Evolutionary conservation across 2,113 vertebrate genomes (phyloP).

Genomic region (Ceratotherium simum): DNA sequence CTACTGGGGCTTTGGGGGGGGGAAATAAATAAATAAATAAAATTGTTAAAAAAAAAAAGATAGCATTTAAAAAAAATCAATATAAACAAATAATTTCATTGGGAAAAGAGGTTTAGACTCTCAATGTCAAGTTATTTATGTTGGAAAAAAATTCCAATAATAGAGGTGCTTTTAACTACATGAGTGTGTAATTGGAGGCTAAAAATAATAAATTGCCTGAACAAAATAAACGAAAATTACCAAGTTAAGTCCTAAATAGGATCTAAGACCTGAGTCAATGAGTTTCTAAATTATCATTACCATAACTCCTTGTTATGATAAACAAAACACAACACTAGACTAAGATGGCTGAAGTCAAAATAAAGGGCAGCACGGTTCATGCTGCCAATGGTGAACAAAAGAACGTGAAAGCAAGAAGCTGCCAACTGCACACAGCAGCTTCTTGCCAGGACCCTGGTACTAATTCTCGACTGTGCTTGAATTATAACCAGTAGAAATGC

Average conservation of each 20-base stretch:
- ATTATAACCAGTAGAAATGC: neutral
- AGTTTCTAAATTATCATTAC: slow-evolving; percentile 22
- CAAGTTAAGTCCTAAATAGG: slow-evolving; percentile 17
- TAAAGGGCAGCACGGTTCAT: neutral
- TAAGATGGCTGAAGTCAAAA: neutral
- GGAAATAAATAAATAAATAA: no score
- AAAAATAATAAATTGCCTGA: slow-evolving; percentile 51
- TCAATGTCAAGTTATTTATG: slow-evolving; percentile 40
- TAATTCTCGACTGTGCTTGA: neutral
- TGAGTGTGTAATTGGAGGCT: neutral
- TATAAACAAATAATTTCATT: slow-evolving; percentile 50
- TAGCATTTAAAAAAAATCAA: no score
- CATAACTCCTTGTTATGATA: neutral
- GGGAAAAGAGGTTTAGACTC: slow-evolving; percentile 42
- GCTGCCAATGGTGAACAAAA: neutral
- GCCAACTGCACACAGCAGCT: neutral
- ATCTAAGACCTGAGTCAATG: neutral
- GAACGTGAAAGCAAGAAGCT: neutral
- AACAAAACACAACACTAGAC: neutral
- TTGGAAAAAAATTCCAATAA: neutral
- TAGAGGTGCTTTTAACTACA: neutral
- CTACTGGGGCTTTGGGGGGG: no score
- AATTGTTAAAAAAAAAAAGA: no score
- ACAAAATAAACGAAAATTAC: slow-evolving; percentile 56
- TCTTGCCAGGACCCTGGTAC: neutral